Conservation (phyloP, 2,888 invertebrate species). For the Ectobius pallidus region DNA sequence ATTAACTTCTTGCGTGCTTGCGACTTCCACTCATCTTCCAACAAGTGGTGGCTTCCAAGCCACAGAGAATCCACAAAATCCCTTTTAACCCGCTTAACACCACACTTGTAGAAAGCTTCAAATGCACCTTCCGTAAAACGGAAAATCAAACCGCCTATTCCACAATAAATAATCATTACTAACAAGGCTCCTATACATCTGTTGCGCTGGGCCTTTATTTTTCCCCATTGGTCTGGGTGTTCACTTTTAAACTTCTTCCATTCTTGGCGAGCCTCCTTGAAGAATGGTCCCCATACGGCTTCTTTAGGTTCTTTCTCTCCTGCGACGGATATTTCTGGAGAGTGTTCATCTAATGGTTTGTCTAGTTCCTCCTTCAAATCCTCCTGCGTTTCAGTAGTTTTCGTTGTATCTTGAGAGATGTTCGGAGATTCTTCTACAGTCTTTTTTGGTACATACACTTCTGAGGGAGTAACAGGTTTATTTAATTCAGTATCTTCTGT, state of each 20-base stretch:
- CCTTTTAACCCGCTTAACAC: slow-evolving; percentile 83
- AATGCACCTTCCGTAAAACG: slow-evolving; percentile 83
- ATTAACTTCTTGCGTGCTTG: slow-evolving; percentile 79
- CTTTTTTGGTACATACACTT: too few relatives aligned
- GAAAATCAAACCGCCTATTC: slow-evolving; percentile 80
- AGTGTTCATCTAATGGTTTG: too few relatives aligned
- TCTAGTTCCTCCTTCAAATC: too few relatives aligned
- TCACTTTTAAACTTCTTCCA: slow-evolving; percentile 55
- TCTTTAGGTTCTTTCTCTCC: slow-evolving; percentile 32
- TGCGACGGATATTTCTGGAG: too few relatives aligned
- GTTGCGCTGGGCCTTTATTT: slow-evolving; percentile 64
- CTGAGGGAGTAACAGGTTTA: too few relatives aligned
- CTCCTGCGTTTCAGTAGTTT: too few relatives aligned
- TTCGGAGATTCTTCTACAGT: too few relatives aligned
- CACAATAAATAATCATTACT: slow-evolving; percentile 74
- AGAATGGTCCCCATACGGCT: slow-evolving; percentile 37
- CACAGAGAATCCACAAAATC: slow-evolving; percentile 85
- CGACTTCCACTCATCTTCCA: slow-evolving; percentile 90
- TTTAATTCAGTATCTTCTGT: too few relatives aligned
- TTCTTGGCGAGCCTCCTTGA: slow-evolving; percentile 42
- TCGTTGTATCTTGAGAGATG: too few relatives aligned
- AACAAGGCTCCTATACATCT: slow-evolving; percentile 72
- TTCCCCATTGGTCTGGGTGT: slow-evolving; percentile 62
- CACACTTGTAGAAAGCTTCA: slow-evolving; percentile 86
- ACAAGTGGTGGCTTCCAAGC: slow-evolving; percentile 79